Percentiles rank a stretch among this genome's conserved stretches.
phyloP scores from a whole-genome alignment of 1,140 invertebrate genomes.

The Panagrolaimus sp. region DNA sequence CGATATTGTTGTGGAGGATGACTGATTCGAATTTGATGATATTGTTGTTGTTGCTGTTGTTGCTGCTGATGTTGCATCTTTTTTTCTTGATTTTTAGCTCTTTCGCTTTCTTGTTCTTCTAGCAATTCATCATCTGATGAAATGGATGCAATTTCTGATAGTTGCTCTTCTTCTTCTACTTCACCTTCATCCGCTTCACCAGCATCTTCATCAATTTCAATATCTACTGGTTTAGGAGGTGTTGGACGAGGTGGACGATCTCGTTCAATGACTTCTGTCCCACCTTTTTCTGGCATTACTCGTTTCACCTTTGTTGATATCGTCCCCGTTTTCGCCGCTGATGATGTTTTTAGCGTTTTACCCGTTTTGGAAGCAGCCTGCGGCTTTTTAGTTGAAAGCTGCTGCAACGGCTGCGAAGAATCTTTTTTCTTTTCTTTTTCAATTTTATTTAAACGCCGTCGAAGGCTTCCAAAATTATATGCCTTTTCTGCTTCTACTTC shows the following conservation, averaged over 20 bases:
- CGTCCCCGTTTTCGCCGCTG: background rate
- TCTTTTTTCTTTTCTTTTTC: too few species aligned
- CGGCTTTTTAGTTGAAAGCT: too few species aligned
- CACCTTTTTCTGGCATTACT: background rate
- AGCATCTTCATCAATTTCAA: background rate
- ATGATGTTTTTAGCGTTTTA: background rate
- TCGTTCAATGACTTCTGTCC: background rate
- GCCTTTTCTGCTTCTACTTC: too few species aligned
- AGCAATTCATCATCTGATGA: background rate
- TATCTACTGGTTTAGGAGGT: background rate
- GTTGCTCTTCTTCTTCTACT: background rate
- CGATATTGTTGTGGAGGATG: too few species aligned
- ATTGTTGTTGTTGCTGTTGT: background rate
- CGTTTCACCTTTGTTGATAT: background rate
- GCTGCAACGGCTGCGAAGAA: too few species aligned
- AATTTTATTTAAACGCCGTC: too few species aligned
- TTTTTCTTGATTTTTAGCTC: too few species aligned
- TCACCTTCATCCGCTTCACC: background rate
- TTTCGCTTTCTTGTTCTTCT: too few species aligned
- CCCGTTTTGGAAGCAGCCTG: too few species aligned
- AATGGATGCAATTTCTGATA: background rate
- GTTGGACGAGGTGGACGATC: background rate
- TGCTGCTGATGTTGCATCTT: background rate
- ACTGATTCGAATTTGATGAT: too few species aligned
- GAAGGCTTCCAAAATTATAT: too few species aligned